Evolutionary conservation across 30 jellyfish, hydroid and myxozoan genomes (phyloP).

Genomic region (Hydractinia symbiolongicarpus): DNA sequence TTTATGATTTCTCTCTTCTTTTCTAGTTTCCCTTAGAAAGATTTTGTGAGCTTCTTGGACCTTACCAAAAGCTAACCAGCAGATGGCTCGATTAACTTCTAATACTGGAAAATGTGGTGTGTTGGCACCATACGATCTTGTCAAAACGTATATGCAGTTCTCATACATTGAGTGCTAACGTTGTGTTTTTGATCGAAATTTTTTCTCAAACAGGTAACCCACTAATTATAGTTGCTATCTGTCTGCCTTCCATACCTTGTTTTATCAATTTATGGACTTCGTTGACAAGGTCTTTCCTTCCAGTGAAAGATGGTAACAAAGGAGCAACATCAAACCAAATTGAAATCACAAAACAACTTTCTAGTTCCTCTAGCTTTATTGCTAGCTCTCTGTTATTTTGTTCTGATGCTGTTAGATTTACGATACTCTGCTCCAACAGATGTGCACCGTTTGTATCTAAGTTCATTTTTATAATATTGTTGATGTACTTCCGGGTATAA

Average conservation of each 20-base stretch:
- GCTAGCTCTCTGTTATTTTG: background rate
- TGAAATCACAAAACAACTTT: background rate
- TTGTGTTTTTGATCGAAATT: too few species aligned
- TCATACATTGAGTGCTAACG: too few species aligned
- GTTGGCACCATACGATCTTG: too few species aligned
- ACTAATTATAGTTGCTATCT: constrained; percentile 18
- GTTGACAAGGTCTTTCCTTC: background rate
- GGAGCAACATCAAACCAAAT: constrained; percentile 7
- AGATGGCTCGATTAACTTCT: too few species aligned
- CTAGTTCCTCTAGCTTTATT: background rate
- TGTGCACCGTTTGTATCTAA: background rate
- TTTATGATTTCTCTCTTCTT: too few species aligned
- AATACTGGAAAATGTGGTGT: too few species aligned
- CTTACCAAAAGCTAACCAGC: too few species aligned
- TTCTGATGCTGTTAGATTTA: background rate
- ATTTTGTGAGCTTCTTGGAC: too few species aligned
- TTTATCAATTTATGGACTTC: background rate
- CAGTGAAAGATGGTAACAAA: background rate
- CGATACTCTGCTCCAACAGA: background rate
- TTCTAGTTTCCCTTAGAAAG: too few species aligned
- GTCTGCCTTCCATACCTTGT: background rate
- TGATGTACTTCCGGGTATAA: background rate
- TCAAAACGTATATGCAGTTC: too few species aligned
- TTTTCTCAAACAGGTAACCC: constrained; percentile 64
- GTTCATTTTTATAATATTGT: background rate